Conservation (phyloP, 2,888 invertebrate genomes). For the Pristionchus entomophagus region DNA sequence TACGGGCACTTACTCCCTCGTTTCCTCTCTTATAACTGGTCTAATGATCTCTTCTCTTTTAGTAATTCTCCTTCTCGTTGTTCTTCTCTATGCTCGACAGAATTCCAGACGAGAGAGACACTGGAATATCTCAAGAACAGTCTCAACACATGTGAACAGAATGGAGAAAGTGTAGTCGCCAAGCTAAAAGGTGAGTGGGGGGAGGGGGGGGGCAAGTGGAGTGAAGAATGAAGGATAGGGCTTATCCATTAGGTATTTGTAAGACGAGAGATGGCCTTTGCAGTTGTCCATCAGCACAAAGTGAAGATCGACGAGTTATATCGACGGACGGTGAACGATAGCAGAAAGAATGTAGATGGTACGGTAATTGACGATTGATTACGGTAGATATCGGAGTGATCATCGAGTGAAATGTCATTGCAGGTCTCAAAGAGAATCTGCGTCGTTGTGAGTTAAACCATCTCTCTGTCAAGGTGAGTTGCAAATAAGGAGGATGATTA, state of each 20-base stretch:
- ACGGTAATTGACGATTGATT: neutral
- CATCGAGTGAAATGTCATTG: neutral
- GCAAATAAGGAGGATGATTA: neutral
- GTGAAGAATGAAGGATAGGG: neutral
- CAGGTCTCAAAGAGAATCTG: slow-evolving; percentile 39
- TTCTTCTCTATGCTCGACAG: slow-evolving; percentile 38
- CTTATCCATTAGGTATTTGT: neutral
- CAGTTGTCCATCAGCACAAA: slow-evolving; percentile 45
- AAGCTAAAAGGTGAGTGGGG: slow-evolving; percentile 40
- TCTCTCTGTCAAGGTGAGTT: slow-evolving; percentile 39
- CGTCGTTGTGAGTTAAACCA: slow-evolving; percentile 33
- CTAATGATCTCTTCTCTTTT: neutral
- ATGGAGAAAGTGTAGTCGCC: slow-evolving; percentile 43
- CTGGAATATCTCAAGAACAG: neutral
- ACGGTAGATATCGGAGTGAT: neutral
- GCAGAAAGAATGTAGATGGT: neutral
- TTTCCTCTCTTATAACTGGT: neutral
- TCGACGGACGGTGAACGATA: slow-evolving; percentile 26
- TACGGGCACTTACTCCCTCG: too few species aligned
- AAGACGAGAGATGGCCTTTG: neutral
- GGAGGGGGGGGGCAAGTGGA: neutral
- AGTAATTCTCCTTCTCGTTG: neutral
- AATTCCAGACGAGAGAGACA: neutral
- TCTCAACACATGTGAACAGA: slow-evolving; percentile 36
- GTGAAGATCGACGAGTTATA: slow-evolving; percentile 42